Percentiles rank a stretch among this genome's conserved stretches.
These are phyloP conservation scores for Maconellicoccus hirsutus DNA, from an alignment of 1,140 invertebrate species.

Conservation along the genomic window DNA sequence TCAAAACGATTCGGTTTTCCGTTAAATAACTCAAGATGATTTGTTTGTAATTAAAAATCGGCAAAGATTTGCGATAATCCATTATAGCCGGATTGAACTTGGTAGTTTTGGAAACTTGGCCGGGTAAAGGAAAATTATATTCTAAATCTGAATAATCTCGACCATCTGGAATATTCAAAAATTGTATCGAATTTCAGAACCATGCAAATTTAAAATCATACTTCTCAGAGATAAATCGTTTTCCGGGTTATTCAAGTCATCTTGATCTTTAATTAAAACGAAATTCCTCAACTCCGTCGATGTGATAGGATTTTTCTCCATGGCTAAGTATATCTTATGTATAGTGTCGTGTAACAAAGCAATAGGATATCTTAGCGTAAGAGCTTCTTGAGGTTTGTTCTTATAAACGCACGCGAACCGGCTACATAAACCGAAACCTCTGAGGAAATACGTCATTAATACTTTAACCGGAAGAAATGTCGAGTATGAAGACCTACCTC, in stretches of 20 bases:
- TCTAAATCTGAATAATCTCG: slow-evolving; percentile 3
- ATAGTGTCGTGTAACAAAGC: not conserved
- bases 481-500: not conserved
- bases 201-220: not conserved
- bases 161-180: not conserved
- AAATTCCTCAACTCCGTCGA: not conserved
- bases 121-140: not conserved
- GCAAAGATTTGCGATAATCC: slow-evolving; percentile 1
- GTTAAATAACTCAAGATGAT: not conserved
- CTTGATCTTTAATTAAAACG: not conserved
- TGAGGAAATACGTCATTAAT: not conserved
- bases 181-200: not conserved
- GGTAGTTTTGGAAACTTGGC: not conserved
- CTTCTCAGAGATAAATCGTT: not conserved
- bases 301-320: not conserved
- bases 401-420: not conserved
- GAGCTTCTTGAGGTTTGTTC: not conserved
- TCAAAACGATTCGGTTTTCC: not conserved
- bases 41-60: not conserved
- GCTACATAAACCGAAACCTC: not conserved
- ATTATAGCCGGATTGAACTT: not conserved
- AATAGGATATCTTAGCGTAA: not conserved
- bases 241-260: not conserved
- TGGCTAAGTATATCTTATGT: not conserved
- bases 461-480: no score